Evolutionary conservation across 23 tunicate species (phyloP), one percentile per base, ranked within the genome.

Genomic region (Botrylloides violaceus): DNA sequence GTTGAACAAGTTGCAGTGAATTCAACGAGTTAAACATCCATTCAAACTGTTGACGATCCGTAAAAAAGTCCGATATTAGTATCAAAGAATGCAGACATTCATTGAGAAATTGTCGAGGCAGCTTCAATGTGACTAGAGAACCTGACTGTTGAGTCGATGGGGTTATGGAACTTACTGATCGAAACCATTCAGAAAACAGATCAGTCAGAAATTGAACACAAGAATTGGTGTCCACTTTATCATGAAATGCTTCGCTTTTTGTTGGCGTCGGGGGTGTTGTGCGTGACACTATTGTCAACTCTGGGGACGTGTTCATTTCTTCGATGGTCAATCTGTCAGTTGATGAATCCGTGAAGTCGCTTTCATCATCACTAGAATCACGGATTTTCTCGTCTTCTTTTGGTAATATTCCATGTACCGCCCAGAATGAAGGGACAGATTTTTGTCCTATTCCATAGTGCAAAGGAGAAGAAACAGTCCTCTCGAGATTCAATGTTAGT

Each of bases 151-250:
- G 58, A 43, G 12, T 68, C 28, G 61, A n/a, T 22, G 78, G 68
- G 0, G 85, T 34, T 4, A 30, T 38, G 1, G 71, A 48, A 26
- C 80, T 84, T 27, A 72, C 65, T 57, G 85, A 55, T 50, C 79
- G 86, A 62, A 88, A 79, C 97, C 97, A 90, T 59, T 78, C 90
- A n/a, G 86, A 38, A 61, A 57, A 83, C 49, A 90, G 89, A 49
- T 90, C 97, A 53, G 83, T 83, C n/a, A 90, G 85, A 61, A 90
- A 90, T 70, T 90, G 97, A 34, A 90, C 89, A 77, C 90, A 90
- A 56, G 97, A 90, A 39, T 83, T 81, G 24, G 75, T 81, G 62
- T 90, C 97, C 19, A 90, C 85, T 2, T 76, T 78, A 49, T 75
- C 76, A 2, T 76, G 95, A 0, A 61, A 71, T 76, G 73, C 58